Percentiles rank a stretch among this genome's conserved stretches.
Evolutionary conservation across 2,888 invertebrate genomes (phyloP).

Genomic region (Baccha elongata): DNA sequence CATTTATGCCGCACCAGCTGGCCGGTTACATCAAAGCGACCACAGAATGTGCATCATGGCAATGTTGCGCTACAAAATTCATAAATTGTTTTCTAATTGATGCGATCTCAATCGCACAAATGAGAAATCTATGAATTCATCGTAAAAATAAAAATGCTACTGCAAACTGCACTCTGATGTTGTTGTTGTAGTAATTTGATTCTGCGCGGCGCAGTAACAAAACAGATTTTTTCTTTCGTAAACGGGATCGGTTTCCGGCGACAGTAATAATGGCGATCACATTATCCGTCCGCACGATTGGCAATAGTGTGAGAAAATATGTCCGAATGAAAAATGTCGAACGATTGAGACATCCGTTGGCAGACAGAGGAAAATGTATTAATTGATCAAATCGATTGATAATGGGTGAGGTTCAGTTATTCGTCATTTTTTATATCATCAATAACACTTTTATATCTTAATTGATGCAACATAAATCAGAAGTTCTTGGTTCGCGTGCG

Average conservation of each 20-base stretch:
- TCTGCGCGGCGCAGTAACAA: not conserved
- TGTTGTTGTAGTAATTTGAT: slow-evolving; percentile 25
- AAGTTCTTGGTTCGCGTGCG: slow-evolving; percentile 42
- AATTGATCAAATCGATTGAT: slow-evolving; percentile 31
- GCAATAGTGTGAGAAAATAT: slow-evolving; percentile 64
- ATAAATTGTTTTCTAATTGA: slow-evolving; percentile 74
- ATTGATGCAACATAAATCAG: not conserved
- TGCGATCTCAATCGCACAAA: slow-evolving; percentile 67
- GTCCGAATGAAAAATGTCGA: slow-evolving; percentile 34
- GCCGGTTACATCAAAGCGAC: slow-evolving; percentile 66
- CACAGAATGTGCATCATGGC: slow-evolving; percentile 43
- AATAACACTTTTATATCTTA: slow-evolving; percentile 37
- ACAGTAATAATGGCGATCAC: slow-evolving; percentile 38
- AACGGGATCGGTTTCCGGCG: slow-evolving; percentile 72
- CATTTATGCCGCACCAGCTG: not conserved
- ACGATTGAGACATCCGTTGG: slow-evolving; percentile 68
- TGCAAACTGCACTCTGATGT: not conserved
- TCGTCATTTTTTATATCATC: slow-evolving; percentile 17
- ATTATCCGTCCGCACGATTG: not conserved
- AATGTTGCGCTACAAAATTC: slow-evolving; percentile 62
- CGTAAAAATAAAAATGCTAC: not conserved
- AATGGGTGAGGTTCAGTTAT: slow-evolving; percentile 34
- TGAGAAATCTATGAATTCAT: slow-evolving; percentile 66
- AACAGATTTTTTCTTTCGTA: slow-evolving; percentile 55
- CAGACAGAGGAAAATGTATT: slow-evolving; percentile 54